Evolutionary conservation across 2,888 invertebrate genomes (phyloP).

Genomic region (Leptinotarsa tumamoca): DNA sequence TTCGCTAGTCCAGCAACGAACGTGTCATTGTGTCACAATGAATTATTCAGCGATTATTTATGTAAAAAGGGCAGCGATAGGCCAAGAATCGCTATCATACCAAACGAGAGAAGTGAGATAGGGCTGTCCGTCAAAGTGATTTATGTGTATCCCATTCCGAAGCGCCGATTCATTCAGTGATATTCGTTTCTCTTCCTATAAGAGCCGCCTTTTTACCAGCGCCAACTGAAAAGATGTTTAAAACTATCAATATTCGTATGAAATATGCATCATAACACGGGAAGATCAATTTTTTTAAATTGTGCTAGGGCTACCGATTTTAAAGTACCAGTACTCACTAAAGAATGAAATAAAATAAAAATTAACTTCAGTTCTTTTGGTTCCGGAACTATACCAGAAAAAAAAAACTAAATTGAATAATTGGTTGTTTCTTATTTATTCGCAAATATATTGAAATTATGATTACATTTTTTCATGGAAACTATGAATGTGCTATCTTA

Average conservation of each 20-base stretch:
- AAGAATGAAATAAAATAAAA: too few species aligned
- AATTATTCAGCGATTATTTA: constrained; percentile 62
- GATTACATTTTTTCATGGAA: too few species aligned
- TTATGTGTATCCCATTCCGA: constrained; percentile 63
- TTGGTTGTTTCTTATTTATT: too few species aligned
- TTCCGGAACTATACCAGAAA: too few species aligned
- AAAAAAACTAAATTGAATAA: too few species aligned
- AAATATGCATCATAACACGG: too few species aligned
- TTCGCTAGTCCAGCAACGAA: constrained; percentile 29
- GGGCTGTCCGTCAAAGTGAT: constrained; percentile 65
- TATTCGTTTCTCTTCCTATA: constrained; percentile 48
- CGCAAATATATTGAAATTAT: too few species aligned
- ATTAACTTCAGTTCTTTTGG: too few species aligned
- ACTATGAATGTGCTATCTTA: too few species aligned
- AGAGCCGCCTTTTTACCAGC: constrained; percentile 29
- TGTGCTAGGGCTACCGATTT: too few species aligned
- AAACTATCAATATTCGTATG: constrained; percentile 14
- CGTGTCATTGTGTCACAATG: constrained; percentile 55
- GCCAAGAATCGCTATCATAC: constrained; percentile 52
- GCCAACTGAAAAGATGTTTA: constrained; percentile 1
- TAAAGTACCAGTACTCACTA: too few species aligned
- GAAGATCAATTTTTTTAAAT: too few species aligned
- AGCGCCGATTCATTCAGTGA: constrained; percentile 51
- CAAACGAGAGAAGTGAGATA: constrained; percentile 61
- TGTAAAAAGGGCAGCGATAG: constrained; percentile 58